Base-by-base conservation (phyloP, 2,113 vertebrate species). In the Octodon degus region DNA sequence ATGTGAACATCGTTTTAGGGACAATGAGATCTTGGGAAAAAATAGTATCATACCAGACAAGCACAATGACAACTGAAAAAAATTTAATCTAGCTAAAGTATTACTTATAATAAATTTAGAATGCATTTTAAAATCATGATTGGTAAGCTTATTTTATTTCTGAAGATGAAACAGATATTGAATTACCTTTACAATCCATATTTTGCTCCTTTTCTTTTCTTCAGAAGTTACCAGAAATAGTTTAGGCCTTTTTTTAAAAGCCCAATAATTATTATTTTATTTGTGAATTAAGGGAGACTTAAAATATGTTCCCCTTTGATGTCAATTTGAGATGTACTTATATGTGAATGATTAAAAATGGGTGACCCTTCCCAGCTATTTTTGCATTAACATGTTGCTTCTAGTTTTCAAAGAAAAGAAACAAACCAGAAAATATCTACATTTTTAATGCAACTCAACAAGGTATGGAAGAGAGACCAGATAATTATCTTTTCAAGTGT, bases 1-100 rank as follows among this genome's bases (percentile, higher is more conserved):
- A 97, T 95, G 34, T 95, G 95, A 98, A 97, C 80, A 90, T 94
- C 47, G 83, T 81, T 90, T 67, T 90, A 86, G 37, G 37, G 58
- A 68, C 80, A 81, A 72, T 93, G 90, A 74, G 53, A 86, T 85
- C 40, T 72, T 30, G 32, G 17, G 30, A 53, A 80, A 89, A 37
- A 81, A 50, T 50, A 65, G 7, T 25, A 50, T 43, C 25, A 84
- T 2, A 40, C 25, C 22, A 77, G 27, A 84, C 7, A 27, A 85
- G 6, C 19, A 74, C 1, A 50, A 7, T 27, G 25, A 92, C 83
- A 89, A 55, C 20, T 76, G 5, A 30, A 63, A 50, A 86, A 27
- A 7, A n/a, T 60, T 58, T 0, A 6, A 32, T 55, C 10, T 88
- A 83, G 86, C 25, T 22, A 30, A 79, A 90, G 19, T 70, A 53